phyloP scores from a whole-genome alignment of 2,113 vertebrate species.

The Cinclus mexicanus region DNA sequence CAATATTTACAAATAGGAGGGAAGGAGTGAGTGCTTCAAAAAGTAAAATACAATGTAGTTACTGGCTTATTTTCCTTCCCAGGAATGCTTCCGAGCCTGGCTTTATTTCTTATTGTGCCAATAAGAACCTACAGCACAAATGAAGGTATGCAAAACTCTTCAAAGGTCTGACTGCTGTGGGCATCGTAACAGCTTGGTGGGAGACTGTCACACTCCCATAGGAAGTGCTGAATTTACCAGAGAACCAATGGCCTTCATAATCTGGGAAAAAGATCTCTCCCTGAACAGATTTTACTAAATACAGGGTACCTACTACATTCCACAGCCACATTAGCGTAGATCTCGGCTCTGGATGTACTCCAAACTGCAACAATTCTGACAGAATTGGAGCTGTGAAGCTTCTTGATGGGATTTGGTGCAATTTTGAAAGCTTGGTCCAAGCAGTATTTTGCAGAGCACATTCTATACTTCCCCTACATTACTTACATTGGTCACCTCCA shows the following conservation, averaged over 20 bases:
- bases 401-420: neutral
- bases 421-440: neutral
- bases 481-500: neutral
- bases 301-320: neutral
- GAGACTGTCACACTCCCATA: neutral
- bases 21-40: neutral
- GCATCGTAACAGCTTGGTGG: neutral
- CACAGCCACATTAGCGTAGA: fast-evolving
- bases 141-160: neutral
- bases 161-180: too few species aligned
- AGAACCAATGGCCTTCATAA: neutral
- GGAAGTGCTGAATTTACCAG: neutral
- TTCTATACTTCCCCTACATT: neutral
- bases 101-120: neutral
- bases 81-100: neutral
- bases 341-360: neutral
- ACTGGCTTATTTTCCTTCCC: neutral
- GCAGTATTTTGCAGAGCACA: neutral
- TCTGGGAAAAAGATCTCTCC: neutral
- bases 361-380: neutral
- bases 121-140: neutral
- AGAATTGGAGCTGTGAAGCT: neutral
- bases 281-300: neutral
- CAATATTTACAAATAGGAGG: neutral
- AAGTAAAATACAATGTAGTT: neutral